Evolutionary conservation across 2,888 invertebrate species (phyloP).

Genomic region (Pachydiplax longipennis): DNA sequence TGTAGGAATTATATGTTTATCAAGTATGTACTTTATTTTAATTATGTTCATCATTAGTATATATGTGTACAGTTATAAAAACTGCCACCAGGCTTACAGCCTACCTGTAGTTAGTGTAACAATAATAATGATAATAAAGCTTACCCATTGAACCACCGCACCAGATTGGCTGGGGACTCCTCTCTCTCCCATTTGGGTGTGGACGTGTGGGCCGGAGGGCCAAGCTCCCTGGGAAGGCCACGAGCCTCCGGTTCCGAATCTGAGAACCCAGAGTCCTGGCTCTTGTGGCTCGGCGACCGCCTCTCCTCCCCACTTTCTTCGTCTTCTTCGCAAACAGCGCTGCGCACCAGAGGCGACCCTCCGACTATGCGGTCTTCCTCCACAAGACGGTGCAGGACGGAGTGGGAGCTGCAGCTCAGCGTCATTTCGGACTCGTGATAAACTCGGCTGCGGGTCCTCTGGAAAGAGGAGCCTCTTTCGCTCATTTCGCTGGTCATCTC

Average conservation of each 20-base stretch:
- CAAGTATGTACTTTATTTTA: too few species aligned
- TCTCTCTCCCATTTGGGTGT: conserved; percentile 58
- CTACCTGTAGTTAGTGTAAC: too few species aligned
- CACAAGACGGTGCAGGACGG: conserved; percentile 61
- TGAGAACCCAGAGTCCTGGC: conserved; percentile 83
- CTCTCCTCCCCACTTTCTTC: conserved; percentile 52
- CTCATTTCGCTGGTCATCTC: background rate
- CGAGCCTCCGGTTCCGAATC: conserved; percentile 68
- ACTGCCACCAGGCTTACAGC: too few species aligned
- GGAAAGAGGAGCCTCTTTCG: background rate
- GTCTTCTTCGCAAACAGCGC: background rate
- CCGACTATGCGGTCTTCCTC: conserved; percentile 58
- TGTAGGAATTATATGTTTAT: too few species aligned
- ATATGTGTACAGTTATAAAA: too few species aligned
- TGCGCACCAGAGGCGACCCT: background rate
- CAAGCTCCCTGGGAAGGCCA: conserved; percentile 59
- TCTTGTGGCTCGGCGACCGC: conserved; percentile 68
- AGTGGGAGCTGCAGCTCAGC: conserved; percentile 53
- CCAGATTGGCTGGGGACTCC: background rate
- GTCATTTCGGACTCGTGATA: conserved; percentile 52
- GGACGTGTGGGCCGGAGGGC: conserved; percentile 59
- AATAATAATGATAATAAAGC: too few species aligned
- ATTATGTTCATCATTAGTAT: too few species aligned
- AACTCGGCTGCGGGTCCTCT: conserved; percentile 50
- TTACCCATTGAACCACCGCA: too few species aligned